A percentile compares a stretch with the other conserved stretches of the same genome.
These are phyloP conservation scores for Macaria liturata DNA, from an alignment of 2,888 invertebrate genomes.

Conservation along the genomic window DNA sequence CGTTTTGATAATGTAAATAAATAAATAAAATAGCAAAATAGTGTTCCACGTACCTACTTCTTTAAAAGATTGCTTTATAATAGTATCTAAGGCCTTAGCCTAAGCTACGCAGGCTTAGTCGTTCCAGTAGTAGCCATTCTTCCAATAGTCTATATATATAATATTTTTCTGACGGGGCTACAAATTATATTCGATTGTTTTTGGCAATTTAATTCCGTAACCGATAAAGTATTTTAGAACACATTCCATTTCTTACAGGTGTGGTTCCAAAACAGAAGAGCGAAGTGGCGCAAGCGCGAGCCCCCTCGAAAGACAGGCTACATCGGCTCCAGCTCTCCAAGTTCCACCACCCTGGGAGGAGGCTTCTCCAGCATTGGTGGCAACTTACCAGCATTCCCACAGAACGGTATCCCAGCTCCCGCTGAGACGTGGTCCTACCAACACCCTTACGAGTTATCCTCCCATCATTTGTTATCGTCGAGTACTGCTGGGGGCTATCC, in stretches of 20 bases:
- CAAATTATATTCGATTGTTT: no score
- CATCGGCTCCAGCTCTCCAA: conserved; percentile 87
- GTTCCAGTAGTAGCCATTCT: no score
- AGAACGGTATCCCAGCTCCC: conserved; percentile 85
- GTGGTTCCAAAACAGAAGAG: conserved; percentile 95
- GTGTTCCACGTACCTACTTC: no score
- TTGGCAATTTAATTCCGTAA: no score
- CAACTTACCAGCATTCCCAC: conserved; percentile 81
- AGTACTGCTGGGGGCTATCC: conserved; percentile 85
- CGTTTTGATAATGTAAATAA: no score
- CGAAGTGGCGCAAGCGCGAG: conserved; percentile 97
- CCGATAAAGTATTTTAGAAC: no score
- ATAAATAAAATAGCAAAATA: no score
- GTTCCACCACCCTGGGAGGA: conserved; percentile 86
- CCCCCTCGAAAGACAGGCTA: conserved; percentile 95
- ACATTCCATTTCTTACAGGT: conserved; percentile 66
- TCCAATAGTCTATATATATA: no score
- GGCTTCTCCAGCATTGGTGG: conserved; percentile 80
- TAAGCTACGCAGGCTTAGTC: no score
- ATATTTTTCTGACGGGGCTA: no score
- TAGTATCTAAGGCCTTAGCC: no score
- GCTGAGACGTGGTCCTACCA: conserved; percentile 92
- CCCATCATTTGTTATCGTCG: conserved; percentile 89
- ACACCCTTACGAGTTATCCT: conserved; percentile 89
- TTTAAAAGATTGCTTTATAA: no score